These are phyloP conservation scores for Scaptomyza polygonia DNA, from an alignment of 2,888 invertebrate genomes.

Conservation along the genomic window DNA sequence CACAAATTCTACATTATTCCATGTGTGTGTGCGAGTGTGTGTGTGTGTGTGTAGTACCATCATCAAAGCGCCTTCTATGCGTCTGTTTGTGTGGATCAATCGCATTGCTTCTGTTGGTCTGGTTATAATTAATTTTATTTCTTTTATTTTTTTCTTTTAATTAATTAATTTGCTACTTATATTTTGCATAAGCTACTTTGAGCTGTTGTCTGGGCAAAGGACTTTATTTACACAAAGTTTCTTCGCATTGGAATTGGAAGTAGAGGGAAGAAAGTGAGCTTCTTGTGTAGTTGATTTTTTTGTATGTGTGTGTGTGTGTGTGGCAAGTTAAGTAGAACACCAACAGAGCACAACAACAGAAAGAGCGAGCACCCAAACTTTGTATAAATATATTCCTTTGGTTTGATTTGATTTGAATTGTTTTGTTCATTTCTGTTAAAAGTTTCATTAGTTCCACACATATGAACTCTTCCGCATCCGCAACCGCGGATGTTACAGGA, in stretches of 20 bases:
- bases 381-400: slow-evolving; percentile 84
- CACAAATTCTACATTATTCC: slow-evolving; percentile 42
- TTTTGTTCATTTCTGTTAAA: slow-evolving; percentile 43
- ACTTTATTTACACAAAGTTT: slow-evolving; percentile 84
- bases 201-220: slow-evolving; percentile 69
- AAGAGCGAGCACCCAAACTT: slow-evolving; percentile 72
- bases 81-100: slow-evolving; percentile 74
- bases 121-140: slow-evolving; percentile 28
- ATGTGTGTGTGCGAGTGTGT: slow-evolving; percentile 22
- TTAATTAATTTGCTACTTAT: slow-evolving; percentile 13
- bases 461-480: slow-evolving; percentile 35
- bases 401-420: slow-evolving; percentile 33
- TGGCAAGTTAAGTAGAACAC: slow-evolving; percentile 42
- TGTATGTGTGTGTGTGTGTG: too few relatives aligned
- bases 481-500: slow-evolving; percentile 36
- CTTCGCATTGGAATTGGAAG: slow-evolving; percentile 51
- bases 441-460: slow-evolving; percentile 47
- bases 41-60: slow-evolving; percentile 34
- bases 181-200: slow-evolving; percentile 18
- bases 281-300: slow-evolving; percentile 2
- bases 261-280: slow-evolving; percentile 12
- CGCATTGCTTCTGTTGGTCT: slow-evolving; percentile 71
- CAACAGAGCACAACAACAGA: slow-evolving; percentile 46
- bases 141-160: slow-evolving; percentile 24
- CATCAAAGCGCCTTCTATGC: slow-evolving; percentile 52